A percentile compares a stretch with the other conserved stretches of the same genome.
phyloP scores from a whole-genome alignment of 2,888 invertebrate species.

The Priocnemis perturbator region DNA sequence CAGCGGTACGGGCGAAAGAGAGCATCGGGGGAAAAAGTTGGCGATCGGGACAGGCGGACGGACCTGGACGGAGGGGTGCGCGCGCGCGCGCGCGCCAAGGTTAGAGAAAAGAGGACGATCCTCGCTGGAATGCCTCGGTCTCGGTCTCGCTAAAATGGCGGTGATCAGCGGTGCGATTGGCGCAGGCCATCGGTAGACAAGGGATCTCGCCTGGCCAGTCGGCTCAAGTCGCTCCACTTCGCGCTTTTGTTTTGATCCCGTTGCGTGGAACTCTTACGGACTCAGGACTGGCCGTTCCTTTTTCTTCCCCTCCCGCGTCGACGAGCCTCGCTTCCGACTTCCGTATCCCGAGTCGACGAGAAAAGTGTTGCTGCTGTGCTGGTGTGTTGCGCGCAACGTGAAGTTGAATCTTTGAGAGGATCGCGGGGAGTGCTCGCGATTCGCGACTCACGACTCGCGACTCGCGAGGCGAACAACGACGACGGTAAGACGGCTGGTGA shows the following conservation, averaged over 20 bases:
- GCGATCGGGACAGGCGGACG: constrained; percentile 1
- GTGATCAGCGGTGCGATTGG: constrained; percentile 67
- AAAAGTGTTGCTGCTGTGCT: background rate
- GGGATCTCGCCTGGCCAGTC: constrained; percentile 45
- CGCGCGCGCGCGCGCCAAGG: constrained; percentile 18
- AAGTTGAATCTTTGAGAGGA: background rate
- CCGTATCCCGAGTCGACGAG: background rate
- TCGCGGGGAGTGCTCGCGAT: no score
- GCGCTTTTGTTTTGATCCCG: constrained; percentile 50
- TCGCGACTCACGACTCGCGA: no score
- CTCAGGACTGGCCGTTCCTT: background rate
- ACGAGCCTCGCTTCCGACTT: background rate
- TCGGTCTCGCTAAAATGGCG: constrained; percentile 75
- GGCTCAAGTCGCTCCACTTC: constrained; percentile 33
- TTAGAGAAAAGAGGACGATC: constrained; percentile 48
- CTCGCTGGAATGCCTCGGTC: constrained; percentile 48
- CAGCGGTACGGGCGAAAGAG: constrained; percentile 28
- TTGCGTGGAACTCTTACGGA: background rate
- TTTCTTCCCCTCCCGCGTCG: background rate
- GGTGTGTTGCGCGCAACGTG: background rate
- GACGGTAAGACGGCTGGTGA: background rate
- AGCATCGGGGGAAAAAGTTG: constrained; percentile 41
- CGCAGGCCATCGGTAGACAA: constrained; percentile 56
- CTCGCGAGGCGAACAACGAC: no score
- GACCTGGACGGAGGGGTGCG: no score